Evolutionary conservation across 2,888 invertebrate species (phyloP), one percentile per base, ranked within the genome.

Genomic region (Hesperia comma): DNA sequence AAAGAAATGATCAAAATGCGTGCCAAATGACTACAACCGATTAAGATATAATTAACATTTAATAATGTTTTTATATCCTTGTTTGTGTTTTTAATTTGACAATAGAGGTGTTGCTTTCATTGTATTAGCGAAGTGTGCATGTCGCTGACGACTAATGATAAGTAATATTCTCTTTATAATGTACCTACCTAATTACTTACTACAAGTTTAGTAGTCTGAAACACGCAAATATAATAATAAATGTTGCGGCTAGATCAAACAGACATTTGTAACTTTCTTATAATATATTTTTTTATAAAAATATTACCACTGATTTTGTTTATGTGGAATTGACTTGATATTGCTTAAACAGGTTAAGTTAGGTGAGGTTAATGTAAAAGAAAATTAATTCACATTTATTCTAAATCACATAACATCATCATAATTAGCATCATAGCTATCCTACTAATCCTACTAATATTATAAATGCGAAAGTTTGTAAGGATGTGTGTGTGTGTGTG

Each of bases 111-210:
- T 26, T 26, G 26, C 26, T 26, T 26, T 26, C 26, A 26, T 26
- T 26, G 26, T 26, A 4, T 26, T 26, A 26, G 5, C 26, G 5
- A 26, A 26, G 26, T 32, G 26, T 32, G 43, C 60, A 60, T 60
- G 60, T 33, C 17, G 60, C 60, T 26, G 21, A 17, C 46, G 33
- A 60, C 46, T 60, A 60, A 60, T 60, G 46, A 60, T 46, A 33
- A 15, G 46, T 33, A 58, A 58, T 58, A 32, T 10, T 33, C 17
- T 32, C 17, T 17, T 15, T 60, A 58, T 26, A 21, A 58, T 7
- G 26, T 26, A 26, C 26, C 26, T 26, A 26, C 26, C 26, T 54
- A 41, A 12, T 14, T 60, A 60, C 46, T 60, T 46, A 17, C 32
- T 17, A 32, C 32, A 46, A 41, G n/a, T n/a, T n/a, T n/a, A n/a